Conservation (phyloP, 2,797 vertebrate species). For the Chelmon rostratus region DNA sequence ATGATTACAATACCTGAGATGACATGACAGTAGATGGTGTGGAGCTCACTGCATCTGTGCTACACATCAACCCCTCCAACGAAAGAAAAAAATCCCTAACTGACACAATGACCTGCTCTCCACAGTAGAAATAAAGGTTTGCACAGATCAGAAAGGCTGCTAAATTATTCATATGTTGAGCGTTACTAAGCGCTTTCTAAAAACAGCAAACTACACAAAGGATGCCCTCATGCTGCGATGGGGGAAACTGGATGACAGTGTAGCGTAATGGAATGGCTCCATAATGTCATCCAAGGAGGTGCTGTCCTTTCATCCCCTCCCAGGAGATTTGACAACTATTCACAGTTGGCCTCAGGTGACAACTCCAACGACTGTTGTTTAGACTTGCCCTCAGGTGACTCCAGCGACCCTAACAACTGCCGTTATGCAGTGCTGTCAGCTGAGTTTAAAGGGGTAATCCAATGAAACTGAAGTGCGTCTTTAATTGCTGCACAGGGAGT, state of each 20-base stretch:
- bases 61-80: neutral
- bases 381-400: no score
- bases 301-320: no score
- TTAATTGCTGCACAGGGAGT: neutral
- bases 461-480: neutral
- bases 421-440: neutral
- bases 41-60: neutral
- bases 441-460: neutral
- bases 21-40: neutral
- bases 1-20: neutral
- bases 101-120: neutral
- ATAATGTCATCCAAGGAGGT: neutral
- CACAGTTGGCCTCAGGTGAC: no score
- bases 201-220: conserved; percentile 6
- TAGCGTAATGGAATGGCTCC: neutral
- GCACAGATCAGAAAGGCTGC: neutral
- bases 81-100: no score
- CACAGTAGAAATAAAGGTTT: neutral
- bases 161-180: conserved; percentile 29
- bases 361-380: no score
- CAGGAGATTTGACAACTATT: no score
- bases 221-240: neutral
- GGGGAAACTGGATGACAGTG: neutral
- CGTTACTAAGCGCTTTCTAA: conserved; percentile 33
- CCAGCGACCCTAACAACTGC: no score